Conservation (phyloP, 2,113 vertebrate genomes). For the Sarotherodon lohbergeri region DNA sequence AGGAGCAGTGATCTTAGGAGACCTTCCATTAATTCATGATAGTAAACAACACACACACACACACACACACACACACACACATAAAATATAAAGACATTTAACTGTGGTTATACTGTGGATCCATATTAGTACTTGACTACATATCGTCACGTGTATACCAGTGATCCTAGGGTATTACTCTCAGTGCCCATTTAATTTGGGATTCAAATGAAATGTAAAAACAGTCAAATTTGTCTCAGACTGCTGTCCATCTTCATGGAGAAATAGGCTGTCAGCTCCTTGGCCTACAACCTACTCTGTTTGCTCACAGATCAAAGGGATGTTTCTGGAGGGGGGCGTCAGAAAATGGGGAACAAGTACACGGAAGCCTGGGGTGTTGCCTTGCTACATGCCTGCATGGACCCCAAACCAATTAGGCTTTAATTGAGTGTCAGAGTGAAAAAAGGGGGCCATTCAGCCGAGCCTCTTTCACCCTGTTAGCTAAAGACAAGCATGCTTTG, state of each 20-base stretch:
- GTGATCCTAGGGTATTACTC: not conserved
- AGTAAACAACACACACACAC: not conserved
- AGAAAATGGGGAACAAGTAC: constrained; percentile 10
- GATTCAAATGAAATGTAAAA: constrained; percentile 11
- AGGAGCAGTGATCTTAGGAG: not conserved
- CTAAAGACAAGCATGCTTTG: constrained; percentile 68
- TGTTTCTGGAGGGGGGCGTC: not conserved
- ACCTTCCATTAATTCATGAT: constrained; percentile 29
- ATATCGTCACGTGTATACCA: not conserved
- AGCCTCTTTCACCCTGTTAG: constrained; percentile 64
- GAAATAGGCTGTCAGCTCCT: not conserved
- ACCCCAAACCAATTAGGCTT: constrained; percentile 52
- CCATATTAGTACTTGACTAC: not conserved
- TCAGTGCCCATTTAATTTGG: not conserved
- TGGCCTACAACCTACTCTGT: constrained; percentile 3
- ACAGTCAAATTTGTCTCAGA: not conserved
- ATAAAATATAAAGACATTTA: not conserved
- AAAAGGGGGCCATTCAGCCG: constrained; percentile 41
- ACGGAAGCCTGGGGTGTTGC: constrained; percentile 24
- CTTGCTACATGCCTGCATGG: constrained; percentile 14
- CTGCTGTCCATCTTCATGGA: not conserved
- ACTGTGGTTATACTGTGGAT: not conserved
- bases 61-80: not conserved
- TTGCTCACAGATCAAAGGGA: constrained; percentile 37
- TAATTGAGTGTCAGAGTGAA: constrained; percentile 45